These are phyloP conservation scores for Odocoileus virginianus DNA, from an alignment of 2,113 vertebrate species.

Conservation along the genomic window DNA sequence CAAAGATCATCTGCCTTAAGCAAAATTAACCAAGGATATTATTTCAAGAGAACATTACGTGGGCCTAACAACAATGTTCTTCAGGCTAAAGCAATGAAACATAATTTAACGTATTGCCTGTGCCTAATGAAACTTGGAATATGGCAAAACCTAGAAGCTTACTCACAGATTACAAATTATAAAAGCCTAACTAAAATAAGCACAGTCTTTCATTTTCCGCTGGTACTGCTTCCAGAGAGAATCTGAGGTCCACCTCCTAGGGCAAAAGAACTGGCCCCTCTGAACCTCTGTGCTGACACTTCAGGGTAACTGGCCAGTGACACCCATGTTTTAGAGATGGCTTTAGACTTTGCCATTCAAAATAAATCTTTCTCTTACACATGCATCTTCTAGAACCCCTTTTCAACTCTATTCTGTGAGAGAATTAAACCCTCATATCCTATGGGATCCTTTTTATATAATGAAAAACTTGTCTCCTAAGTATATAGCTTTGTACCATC, in stretches of 20 bases:
- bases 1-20: not conserved
- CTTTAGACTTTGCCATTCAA: not conserved
- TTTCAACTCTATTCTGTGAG: not conserved
- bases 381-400: not conserved
- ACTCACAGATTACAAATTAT: not conserved
- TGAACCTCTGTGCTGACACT: not conserved
- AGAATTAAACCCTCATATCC: not conserved
- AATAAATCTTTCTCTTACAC: not conserved
- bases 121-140: not conserved
- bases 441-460: not conserved
- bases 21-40: not conserved
- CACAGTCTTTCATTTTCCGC: not conserved
- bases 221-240: not conserved
- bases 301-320: not conserved
- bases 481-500: not conserved
- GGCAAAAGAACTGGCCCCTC: not conserved
- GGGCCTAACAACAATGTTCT: not conserved
- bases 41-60: not conserved
- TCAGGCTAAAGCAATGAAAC: not conserved
- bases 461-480: not conserved
- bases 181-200: not conserved
- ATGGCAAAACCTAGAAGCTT: not conserved
- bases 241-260: not conserved
- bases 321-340: not conserved
- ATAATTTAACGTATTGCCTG: not conserved